Evolutionary conservation across 2,113 vertebrate genomes (phyloP), one percentile per base, ranked within the genome.

Genomic region (Pica pica): DNA sequence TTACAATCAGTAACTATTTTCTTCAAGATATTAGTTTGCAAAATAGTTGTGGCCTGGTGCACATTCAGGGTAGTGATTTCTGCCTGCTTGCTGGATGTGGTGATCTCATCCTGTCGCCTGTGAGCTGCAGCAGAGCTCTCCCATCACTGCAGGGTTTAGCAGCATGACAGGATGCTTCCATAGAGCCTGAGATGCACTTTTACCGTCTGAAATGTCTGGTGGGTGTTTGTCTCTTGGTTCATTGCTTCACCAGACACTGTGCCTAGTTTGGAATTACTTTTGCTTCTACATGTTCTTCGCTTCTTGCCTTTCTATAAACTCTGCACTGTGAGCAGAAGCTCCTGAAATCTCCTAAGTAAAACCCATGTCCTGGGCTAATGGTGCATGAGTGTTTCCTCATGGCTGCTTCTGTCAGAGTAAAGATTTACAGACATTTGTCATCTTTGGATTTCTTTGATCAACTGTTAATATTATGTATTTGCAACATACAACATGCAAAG

Each of bases 1-100:
- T 94, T 94, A 64, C 28, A 94, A 88, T 94, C 81, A 86, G 56
- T 35, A 37, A 83, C 49, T 89, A 75, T 76, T 93, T 90, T 96
- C 55, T 70, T 94, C 74, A 78, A 89, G 64, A 88, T 79, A 63
- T 39, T 85, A 50, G 46, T 89, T 95, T 95, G 55, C 41, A 84
- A 96, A 97, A 93, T 55, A 93, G 35, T 55, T 73, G 44, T 47
- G 55, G 42, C 55, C 61, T 93, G 69, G 83, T 4, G 1, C 3
- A 1, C 3, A 1, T 31, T 80, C 39, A 28, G 28, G 28, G 15
- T 26, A 53, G 24, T 9, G 53, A 39, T 39, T 70, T 70, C 39
- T 87, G 76, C 1, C 5, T 82, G 79, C 30, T 55, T 75, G 33
- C 42, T 71, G 37, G 33, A 15, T 42, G 56, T 23, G 13, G 7